Conservation (phyloP, 2,797 vertebrate species). For the Muscicapa comitata region DNA sequence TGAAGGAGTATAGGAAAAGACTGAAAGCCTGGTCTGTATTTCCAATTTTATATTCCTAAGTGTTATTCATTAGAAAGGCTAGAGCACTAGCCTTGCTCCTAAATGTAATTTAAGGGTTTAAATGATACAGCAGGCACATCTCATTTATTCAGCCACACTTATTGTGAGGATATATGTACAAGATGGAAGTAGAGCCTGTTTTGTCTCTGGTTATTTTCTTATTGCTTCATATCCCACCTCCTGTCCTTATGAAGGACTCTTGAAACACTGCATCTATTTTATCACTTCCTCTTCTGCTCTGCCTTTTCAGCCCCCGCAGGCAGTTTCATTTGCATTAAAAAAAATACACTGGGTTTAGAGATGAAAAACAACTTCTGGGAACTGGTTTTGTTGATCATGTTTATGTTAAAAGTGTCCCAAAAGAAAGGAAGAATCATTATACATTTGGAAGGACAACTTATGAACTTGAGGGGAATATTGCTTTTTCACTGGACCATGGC, state of each 20-base stretch:
- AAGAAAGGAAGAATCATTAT: not conserved
- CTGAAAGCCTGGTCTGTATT: not conserved
- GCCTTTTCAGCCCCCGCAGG: not conserved
- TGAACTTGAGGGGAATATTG: not conserved
- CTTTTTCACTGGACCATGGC: not conserved
- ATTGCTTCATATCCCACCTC: not conserved
- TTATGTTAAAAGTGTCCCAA: not conserved
- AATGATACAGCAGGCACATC: not conserved
- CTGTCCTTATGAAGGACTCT: not conserved
- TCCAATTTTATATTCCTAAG: not conserved
- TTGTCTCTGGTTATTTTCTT: not conserved
- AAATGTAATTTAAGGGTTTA: not conserved
- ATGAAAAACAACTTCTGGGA: not conserved
- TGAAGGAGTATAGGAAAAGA: not conserved
- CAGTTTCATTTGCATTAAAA: not conserved
- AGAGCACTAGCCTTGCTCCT: not conserved
- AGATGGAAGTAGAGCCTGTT: not conserved
- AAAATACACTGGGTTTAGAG: not conserved
- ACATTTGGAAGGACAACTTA: not conserved
- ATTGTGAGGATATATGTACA: not conserved
- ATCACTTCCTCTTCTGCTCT: not conserved
- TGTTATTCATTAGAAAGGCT: not conserved
- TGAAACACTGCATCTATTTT: not conserved
- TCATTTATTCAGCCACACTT: not conserved
- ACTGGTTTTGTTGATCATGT: not conserved